Evolutionary conservation across 2,797 vertebrate species (phyloP).

Genomic region (Neosilurus mollespiculum): DNA sequence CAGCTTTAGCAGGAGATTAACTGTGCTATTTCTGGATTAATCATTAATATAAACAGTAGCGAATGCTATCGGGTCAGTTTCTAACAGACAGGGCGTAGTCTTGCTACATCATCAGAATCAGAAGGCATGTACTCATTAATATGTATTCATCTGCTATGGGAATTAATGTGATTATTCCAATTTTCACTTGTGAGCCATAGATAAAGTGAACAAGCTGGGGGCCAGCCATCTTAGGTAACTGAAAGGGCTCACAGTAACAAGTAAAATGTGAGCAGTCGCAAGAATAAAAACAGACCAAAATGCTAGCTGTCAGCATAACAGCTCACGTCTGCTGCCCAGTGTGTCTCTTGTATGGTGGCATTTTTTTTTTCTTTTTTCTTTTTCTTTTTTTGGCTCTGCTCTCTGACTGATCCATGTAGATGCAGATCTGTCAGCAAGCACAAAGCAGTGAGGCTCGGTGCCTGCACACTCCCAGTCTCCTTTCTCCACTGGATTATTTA

Average conservation of each 20-base stretch:
- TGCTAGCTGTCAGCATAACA: slow-evolving; percentile 35
- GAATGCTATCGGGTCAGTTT: slow-evolving; percentile 34
- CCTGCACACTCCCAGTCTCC: slow-evolving; percentile 66
- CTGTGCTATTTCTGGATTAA: slow-evolving; percentile 49
- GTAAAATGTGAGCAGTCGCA: slow-evolving; percentile 21
- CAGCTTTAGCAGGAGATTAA: slow-evolving; percentile 46
- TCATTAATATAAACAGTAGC: slow-evolving; percentile 48
- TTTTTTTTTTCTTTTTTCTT: neutral
- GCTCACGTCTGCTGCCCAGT: slow-evolving; percentile 30
- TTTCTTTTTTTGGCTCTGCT: slow-evolving; percentile 20
- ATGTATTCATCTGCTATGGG: neutral
- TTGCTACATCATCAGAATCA: slow-evolving; percentile 26
- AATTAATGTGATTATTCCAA: slow-evolving; percentile 8
- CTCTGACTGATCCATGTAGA: slow-evolving; percentile 51
- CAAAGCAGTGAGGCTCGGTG: slow-evolving; percentile 56
- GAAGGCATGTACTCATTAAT: neutral
- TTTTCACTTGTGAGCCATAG: neutral
- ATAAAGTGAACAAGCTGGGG: neutral
- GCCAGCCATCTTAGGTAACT: slow-evolving; percentile 20
- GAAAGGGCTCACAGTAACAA: neutral
- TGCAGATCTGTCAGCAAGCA: slow-evolving; percentile 53
- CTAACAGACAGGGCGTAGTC: slow-evolving; percentile 15
- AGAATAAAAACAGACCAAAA: slow-evolving; percentile 26
- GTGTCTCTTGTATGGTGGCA: slow-evolving; percentile 26
- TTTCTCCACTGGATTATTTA: slow-evolving; percentile 74